Conservation (phyloP, 2,113 vertebrate species). For the Centropristis striata region DNA sequence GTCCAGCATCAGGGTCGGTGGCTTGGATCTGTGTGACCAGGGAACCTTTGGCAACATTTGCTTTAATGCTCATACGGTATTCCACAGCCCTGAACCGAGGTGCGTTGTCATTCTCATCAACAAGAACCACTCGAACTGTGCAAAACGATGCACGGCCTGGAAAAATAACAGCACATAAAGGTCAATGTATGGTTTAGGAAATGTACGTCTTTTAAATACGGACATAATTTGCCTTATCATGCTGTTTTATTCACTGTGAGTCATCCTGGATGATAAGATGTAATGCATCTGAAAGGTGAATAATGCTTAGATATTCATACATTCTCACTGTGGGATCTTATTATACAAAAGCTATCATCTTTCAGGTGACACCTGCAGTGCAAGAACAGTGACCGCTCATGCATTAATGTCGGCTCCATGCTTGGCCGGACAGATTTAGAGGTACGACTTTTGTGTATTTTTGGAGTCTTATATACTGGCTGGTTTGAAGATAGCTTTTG, state of each 20-base stretch:
- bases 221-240: background rate
- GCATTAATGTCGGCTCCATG: background rate
- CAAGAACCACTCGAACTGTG: constrained; percentile 92
- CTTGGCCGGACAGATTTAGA: background rate
- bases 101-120: constrained; percentile 96
- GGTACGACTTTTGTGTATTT: background rate
- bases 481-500: background rate
- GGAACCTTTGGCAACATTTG: constrained; percentile 94
- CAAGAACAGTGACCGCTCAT: background rate
- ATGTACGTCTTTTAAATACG: background rate
- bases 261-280: background rate
- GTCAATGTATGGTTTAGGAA: background rate
- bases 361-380: background rate
- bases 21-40: constrained; percentile 97
- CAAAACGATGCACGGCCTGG: constrained; percentile 92
- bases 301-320: constrained; percentile 10
- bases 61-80: constrained; percentile 95
- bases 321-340: background rate
- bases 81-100: constrained; percentile 92
- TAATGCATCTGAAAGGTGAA: constrained; percentile 11
- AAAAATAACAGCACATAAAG: constrained; percentile 3
- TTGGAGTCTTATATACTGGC: background rate
- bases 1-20: constrained; percentile 91
- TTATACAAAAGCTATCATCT: background rate
- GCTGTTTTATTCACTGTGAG: background rate